Base-by-base conservation (phyloP, 2,888 invertebrate species). In the Anodontia alba region DNA sequence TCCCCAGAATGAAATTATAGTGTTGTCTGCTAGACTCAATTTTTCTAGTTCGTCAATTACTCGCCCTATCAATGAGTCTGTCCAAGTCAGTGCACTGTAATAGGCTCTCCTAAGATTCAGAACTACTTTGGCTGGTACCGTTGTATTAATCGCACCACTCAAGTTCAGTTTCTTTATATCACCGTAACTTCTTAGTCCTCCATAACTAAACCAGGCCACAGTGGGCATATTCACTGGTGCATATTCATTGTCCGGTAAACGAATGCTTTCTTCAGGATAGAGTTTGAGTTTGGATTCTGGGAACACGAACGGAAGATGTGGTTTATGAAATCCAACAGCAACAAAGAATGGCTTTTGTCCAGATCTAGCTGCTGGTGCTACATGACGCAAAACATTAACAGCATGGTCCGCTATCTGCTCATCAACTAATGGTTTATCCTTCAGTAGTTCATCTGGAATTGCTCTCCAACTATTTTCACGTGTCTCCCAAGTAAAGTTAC, bases 271-370 rank as follows among this genome's bases (percentile, higher is more conserved):
- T 42, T 38, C 26, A 2, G 90, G 90, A 68, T 90, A 89, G 95
- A 95, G 95, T 97, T 97, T 95, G 86, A 97, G 94, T 95, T 96
- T 98, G 92, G 96, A 95, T 83, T 94, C 93, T 0, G 98, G 98
- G 95, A 96, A 97, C 90, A 97, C 97, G 20, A 98, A 95, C 23
- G 98, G 98, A 88, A 98, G 96, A 90, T 98, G 98, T 0, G 98
- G 98, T 92, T 98, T 98, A 92, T 98, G 97, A 92, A 97, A 97
- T 0, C 98, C 98, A 88, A 98, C 96, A 1, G 97, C 97, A 54
- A 98, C 94, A 88, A 98, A 97, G 92, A 96, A 97, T 8, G 97
- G 97, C 77, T 94, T 93, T 29, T 91, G 88, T 20, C 78, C 82
- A 0, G 71, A 33, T n/a, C 36, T 88, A 15, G 79, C 80, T 8